Evolutionary conservation across 2,113 vertebrate species (phyloP).

Genomic region (Sitta europaea): DNA sequence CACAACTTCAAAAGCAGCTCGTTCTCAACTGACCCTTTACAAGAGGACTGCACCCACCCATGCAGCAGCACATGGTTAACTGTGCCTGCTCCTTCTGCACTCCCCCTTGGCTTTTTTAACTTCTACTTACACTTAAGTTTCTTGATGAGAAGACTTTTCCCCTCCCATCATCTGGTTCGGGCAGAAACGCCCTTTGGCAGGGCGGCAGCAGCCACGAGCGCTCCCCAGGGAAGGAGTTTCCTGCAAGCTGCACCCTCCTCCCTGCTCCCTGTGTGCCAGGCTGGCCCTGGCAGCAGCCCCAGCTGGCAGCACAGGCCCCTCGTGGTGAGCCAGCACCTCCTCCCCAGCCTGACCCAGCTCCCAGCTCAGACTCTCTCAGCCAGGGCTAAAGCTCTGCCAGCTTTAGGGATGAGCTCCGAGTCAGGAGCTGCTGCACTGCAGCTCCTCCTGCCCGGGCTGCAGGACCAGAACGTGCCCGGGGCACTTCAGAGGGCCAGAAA

Average conservation of each 20-base stretch:
- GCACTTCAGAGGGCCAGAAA: neutral
- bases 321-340: neutral
- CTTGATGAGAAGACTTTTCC: neutral
- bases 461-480: neutral
- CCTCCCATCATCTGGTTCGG: neutral
- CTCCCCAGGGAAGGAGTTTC: neutral
- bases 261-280: neutral
- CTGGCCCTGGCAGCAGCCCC: neutral
- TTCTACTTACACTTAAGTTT: neutral
- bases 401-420: rapidly evolving
- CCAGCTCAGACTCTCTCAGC: neutral
- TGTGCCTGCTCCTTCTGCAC: neutral
- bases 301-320: neutral
- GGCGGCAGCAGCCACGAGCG: rapidly evolving
- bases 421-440: neutral
- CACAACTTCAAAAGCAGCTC: rapidly evolving
- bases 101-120: neutral
- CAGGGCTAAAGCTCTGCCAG: neutral
- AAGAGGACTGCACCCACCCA: rapidly evolving
- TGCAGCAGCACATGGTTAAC: rapidly evolving
- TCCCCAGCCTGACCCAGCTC: neutral
- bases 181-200: neutral
- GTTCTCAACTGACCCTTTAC: neutral
- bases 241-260: neutral
- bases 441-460: neutral